These are phyloP conservation scores for Nymphicus hollandicus DNA, from an alignment of 2,113 vertebrate genomes.

Conservation along the genomic window DNA sequence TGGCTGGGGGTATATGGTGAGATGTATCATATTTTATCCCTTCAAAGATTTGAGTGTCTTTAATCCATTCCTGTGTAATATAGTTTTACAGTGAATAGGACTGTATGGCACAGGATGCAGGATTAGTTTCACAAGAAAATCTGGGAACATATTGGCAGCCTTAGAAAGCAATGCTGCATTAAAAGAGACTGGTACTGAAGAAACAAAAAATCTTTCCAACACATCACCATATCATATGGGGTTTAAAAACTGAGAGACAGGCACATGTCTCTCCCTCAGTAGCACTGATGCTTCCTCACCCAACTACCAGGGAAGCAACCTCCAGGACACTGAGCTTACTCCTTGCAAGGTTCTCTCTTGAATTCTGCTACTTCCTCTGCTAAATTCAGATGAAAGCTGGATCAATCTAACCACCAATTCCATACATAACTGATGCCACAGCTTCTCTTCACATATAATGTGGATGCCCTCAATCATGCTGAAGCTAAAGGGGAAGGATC, in stretches of 20 bases:
- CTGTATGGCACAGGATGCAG: not conserved
- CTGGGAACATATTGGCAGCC: not conserved
- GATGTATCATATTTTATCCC: not conserved
- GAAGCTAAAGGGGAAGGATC: not conserved
- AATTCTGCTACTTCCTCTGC: not conserved
- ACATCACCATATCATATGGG: rapidly evolving
- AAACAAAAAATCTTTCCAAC: not conserved
- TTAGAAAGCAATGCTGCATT: not conserved
- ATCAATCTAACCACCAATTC: not conserved
- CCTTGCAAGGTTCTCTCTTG: not conserved
- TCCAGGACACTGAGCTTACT: not conserved
- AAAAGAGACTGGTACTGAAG: not conserved
- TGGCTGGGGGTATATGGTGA: not conserved
- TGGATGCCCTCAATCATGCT: not conserved
- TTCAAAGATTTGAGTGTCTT: not conserved
- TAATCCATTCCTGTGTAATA: not conserved
- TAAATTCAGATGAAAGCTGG: not conserved
- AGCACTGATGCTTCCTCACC: not conserved
- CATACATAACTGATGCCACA: not conserved
- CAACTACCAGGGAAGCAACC: not conserved
- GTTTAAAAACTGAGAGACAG: not conserved
- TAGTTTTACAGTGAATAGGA: not conserved
- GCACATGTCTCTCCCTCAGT: not conserved
- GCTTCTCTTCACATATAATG: not conserved
- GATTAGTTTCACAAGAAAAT: not conserved